Evolutionary conservation across 2,888 invertebrate species (phyloP).

Genomic region (Marronus borbonicus): DNA sequence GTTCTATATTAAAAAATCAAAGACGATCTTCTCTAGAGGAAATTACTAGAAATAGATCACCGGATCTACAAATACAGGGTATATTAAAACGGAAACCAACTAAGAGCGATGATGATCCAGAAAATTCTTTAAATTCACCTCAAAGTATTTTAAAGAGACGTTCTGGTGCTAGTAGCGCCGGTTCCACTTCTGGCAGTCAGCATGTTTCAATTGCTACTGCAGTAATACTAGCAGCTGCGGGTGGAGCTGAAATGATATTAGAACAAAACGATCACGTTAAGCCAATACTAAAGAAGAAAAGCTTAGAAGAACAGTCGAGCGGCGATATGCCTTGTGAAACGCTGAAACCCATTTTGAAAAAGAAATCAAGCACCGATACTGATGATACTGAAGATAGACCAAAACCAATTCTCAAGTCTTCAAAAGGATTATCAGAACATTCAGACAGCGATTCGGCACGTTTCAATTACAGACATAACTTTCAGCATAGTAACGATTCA

Average conservation of each 20-base stretch:
- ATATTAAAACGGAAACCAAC: conserved; percentile 82
- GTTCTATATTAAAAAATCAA: conserved; percentile 79
- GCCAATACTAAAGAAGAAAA: conserved; percentile 89
- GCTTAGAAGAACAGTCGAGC: conserved; percentile 79
- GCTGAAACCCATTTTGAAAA: conserved; percentile 88
- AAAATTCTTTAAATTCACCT: conserved; percentile 76
- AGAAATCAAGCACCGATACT: conserved; percentile 85
- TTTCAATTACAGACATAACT: conserved; percentile 32
- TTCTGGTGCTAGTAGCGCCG: conserved; percentile 77
- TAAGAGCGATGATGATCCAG: conserved; percentile 75
- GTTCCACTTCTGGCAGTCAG: conserved; percentile 75
- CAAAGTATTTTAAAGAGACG: conserved; percentile 88
- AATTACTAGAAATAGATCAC: conserved; percentile 76
- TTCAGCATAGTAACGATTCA: conserved; percentile 54
- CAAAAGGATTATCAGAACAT: conserved; percentile 74
- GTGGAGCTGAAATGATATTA: conserved; percentile 71
- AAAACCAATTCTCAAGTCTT: conserved; percentile 84
- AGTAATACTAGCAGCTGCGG: conserved; percentile 77
- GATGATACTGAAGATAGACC: conserved; percentile 83
- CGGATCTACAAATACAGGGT: conserved; percentile 77
- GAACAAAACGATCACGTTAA: conserved; percentile 72
- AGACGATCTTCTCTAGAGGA: conserved; percentile 82
- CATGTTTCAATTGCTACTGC: conserved; percentile 81
- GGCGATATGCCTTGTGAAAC: conserved; percentile 70
- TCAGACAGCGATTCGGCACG: conserved; percentile 39